Base-by-base conservation (phyloP, 1,140 invertebrate genomes). In the Amyelois transitella region DNA sequence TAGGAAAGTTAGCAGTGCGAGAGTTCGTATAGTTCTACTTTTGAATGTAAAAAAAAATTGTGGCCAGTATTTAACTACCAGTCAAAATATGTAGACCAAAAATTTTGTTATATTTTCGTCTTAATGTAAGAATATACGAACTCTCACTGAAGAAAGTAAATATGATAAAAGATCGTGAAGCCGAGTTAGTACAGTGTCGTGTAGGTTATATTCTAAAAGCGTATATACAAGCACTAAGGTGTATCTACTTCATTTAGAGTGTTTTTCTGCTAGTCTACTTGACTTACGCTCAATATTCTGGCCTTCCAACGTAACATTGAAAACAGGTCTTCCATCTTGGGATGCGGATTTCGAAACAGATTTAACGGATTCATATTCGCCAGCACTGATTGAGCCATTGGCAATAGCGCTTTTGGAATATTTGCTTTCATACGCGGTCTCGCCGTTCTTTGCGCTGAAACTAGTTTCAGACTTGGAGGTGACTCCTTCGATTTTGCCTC, bases 241-340 rank as follows among this genome's bases (percentile, higher is more conserved):
- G 77, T 76, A 47, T 74, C 72, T 77, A 76, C 64, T 69, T 68
- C 58, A 71, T 72, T 25, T 62, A 48, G 58, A 60, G 67, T 72
- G 61, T 75, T 72, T 43, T 32, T 62, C 51, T 66, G 60, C 55
- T 43, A 45, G 18, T 62, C 43, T 61, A 43, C 18, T 61, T 53
- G 69, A 92, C 94, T 94, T 91, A 96, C 94, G 93, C 91, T 95
- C 93, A 57, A 94, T 91, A 70, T 90, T 93, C 53, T 91, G 90
- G 63, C 94, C 94, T 81, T 93, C 91, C 50, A 95, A 90, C 8
- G 94, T 94, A 77, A 93, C 93, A 8, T 90, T 84, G 69, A 96
- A 94, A 18, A 91, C 83, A 0, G 94, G 94, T 70, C 90, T 92
- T 45, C 91, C 91, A 60, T 89, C 88, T 28, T 86, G 75, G 22